A percentile compares a stretch with the other conserved stretches of the same genome.
These are phyloP conservation scores for Eupithecia inturbata DNA, from an alignment of 2,888 invertebrate genomes.

Conservation along the genomic window DNA sequence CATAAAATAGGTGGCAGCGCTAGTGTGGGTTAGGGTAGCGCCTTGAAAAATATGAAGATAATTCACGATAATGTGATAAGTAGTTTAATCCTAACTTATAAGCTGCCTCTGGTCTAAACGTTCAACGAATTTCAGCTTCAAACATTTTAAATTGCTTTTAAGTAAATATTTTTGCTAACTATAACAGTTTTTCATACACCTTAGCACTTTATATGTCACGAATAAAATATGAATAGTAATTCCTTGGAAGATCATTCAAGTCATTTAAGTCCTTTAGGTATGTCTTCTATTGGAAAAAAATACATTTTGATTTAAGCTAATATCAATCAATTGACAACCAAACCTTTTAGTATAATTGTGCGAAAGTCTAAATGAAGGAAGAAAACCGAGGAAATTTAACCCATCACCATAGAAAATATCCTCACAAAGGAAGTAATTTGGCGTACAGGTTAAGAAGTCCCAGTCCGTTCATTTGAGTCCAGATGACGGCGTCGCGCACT, in stretches of 20 bases:
- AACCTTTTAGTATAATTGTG: neutral
- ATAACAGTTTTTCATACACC: no score
- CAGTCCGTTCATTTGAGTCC: slow-evolving; percentile 49
- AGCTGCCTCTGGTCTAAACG: neutral
- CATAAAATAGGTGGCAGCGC: no score
- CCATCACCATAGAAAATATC: slow-evolving; percentile 8
- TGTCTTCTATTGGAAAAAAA: no score
- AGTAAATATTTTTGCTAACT: no score
- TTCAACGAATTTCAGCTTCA: neutral
- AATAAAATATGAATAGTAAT: no score
- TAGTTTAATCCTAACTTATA: neutral
- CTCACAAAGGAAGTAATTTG: slow-evolving; percentile 40
- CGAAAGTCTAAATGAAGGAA: neutral
- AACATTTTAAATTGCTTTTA: no score
- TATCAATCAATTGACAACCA: neutral
- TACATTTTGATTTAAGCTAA: neutral
- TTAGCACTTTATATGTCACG: no score
- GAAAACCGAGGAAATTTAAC: neutral
- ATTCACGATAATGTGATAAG: neutral
- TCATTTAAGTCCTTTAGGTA: no score
- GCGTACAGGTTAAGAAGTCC: slow-evolving; percentile 40
- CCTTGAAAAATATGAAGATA: no score
- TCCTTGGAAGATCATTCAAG: neutral
- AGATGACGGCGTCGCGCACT: slow-evolving; percentile 70
- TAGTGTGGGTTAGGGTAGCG: no score